Conservation (phyloP, 92 coral and sea anemone species). For the Actinostola sp. region DNA sequence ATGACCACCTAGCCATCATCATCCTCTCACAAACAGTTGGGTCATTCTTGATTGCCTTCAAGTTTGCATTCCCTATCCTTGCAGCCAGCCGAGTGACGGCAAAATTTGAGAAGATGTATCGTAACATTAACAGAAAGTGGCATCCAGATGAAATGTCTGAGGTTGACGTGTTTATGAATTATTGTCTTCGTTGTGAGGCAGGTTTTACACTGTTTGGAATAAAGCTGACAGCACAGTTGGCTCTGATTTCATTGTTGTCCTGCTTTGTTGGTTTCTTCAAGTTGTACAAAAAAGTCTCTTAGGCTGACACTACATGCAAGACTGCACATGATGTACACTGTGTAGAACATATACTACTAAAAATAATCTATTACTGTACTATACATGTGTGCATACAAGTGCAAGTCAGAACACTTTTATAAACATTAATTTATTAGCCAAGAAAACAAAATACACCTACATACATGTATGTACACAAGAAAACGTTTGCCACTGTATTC, state of each 20-base stretch:
- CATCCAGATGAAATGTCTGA: constrained; percentile 38
- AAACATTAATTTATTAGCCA: too few relatives aligned
- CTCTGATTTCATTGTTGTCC: constrained; percentile 58
- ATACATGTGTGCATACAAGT: too few relatives aligned
- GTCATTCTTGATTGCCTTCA: constrained; percentile 58
- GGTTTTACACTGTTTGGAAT: constrained; percentile 57
- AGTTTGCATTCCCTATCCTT: constrained; percentile 70
- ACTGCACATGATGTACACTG: too few relatives aligned
- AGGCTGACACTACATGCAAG: background rate
- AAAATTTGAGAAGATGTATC: constrained; percentile 58
- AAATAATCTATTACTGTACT: too few relatives aligned
- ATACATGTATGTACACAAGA: too few relatives aligned
- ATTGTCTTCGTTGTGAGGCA: constrained; percentile 59
- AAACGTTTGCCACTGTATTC: too few relatives aligned
- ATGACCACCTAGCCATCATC: constrained; percentile 9
- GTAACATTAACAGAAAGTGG: constrained; percentile 51
- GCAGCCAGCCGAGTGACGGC: constrained; percentile 71
- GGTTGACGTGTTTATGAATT: constrained; percentile 58
- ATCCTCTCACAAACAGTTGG: constrained; percentile 58
- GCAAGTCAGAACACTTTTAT: too few relatives aligned
- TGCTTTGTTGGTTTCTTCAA: constrained; percentile 61
- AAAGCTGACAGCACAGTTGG: constrained; percentile 49
- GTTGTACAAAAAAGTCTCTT: constrained; percentile 38
- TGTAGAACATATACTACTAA: too few relatives aligned
- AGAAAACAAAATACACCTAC: too few relatives aligned